Base-by-base conservation (phyloP, 2,888 invertebrate genomes). In the Dorcus parallelipipedus region DNA sequence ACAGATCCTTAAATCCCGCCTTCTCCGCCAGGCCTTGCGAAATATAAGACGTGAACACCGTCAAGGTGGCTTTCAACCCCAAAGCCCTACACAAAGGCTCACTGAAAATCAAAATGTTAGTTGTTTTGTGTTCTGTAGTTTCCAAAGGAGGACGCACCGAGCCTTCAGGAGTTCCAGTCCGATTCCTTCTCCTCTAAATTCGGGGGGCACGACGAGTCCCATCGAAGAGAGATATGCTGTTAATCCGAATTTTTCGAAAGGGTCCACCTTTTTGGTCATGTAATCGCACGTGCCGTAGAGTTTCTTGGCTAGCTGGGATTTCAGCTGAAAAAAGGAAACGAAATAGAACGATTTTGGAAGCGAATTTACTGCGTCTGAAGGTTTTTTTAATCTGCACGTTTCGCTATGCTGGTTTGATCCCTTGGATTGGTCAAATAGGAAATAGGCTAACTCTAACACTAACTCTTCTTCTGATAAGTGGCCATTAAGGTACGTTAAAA, bases 11-110 rank as follows among this genome's bases (percentile, higher is more conserved):
- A 62, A 82, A 83, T 1, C 83, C 83, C 0, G 79, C 80, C 61
- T 80, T 82, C 61, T 75, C 77, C 1, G 83, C 83, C 2, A 82
- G 76, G 0, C 77, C 75, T 64, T 83, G 84, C 0, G 84, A 83
- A 0, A 80, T 79, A 0, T 76, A 79, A 0, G 83, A 82, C 0
- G 83, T 83, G 73, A 83, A 84, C 0, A 81, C 79, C 0, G 83
- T 83, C 0, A 78, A 79, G 1, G 83, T 81, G 1, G 81, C 76
- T 53, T 76, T 80, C 14, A 83, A 66, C 9, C 76, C 77, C 0
- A 83, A 68, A 0, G 82, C 80, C 65, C 79, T 79, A 75, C 83
- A 82, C 1, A 84, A 70, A 0, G 80, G 80, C 52, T 81, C 73
- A 60, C 83, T 83, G 41, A 54, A 55, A 59, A 26, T 7, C 26